phyloP scores from a whole-genome alignment of 2,888 invertebrate species.

The Andrena praecox region DNA sequence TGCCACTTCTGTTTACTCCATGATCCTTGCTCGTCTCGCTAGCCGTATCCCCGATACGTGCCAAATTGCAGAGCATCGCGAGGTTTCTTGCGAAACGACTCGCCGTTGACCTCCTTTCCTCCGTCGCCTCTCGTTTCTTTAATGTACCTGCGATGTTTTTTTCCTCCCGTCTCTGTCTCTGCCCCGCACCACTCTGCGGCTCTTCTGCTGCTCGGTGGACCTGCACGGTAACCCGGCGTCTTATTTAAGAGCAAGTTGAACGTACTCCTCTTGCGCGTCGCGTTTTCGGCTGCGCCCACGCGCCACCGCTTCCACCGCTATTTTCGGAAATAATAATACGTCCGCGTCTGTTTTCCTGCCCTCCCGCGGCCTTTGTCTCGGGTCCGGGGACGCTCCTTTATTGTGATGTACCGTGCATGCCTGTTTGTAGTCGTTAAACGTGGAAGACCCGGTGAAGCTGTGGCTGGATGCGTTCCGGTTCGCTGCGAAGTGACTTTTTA shows the following conservation, averaged over 20 bases:
- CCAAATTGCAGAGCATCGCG: slow-evolving; percentile 30
- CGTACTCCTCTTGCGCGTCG: slow-evolving; percentile 38
- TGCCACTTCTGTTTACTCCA: neutral
- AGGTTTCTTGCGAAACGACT: slow-evolving; percentile 54
- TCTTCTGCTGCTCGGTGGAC: neutral
- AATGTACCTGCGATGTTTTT: slow-evolving; percentile 37
- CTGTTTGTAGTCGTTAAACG: neutral
- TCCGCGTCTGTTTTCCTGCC: slow-evolving; percentile 14
- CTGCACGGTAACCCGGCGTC: slow-evolving; percentile 24
- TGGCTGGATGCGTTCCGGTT: neutral
- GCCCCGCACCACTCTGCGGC: neutral
- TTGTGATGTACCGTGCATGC: neutral
- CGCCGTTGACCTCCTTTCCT: slow-evolving; percentile 63
- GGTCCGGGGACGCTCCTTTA: neutral
- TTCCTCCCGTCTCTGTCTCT: slow-evolving; percentile 7
- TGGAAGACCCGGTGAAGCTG: neutral
- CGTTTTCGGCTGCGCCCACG: slow-evolving; percentile 44
- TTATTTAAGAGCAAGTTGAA: slow-evolving; percentile 69
- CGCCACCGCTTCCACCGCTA: slow-evolving; percentile 22
- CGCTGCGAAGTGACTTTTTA: neutral
- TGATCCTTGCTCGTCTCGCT: neutral
- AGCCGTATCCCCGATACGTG: slow-evolving; percentile 19
- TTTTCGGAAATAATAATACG: slow-evolving; percentile 48
- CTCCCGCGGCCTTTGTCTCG: slow-evolving; percentile 6
- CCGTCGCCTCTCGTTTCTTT: slow-evolving; percentile 38